Evolutionary conservation across 2,113 vertebrate genomes (phyloP), one percentile per base, ranked within the genome.

Genomic region (Pterocles burchelli): DNA sequence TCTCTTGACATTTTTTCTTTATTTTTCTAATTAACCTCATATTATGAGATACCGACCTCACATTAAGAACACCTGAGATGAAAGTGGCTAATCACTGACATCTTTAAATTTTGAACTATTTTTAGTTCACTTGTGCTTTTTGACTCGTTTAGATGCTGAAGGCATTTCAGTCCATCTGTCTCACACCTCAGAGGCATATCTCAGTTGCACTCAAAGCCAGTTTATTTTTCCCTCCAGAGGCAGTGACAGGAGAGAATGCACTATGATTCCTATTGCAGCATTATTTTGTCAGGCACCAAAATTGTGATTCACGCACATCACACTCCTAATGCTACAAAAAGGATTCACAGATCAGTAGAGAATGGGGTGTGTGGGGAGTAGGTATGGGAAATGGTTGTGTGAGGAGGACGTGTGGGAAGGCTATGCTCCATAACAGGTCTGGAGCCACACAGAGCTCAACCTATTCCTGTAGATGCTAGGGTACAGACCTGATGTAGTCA

Each of bases 21-120:
- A 80, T 96, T 96, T 96, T 94, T 95, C 95, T 85, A 96, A 96
- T 96, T 95, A 96, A 95, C 85, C 85, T 94, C 20, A 13, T 93
- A 91, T 81, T 88, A 92, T 79, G 86, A 88, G 74, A 89, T 49
- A 87, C 29, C 86, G 85, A 95, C 87, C 88, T 89, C 83, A 61
- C 54, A 86, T 93, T 91, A 95, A 88, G 73, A 91, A 67, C 55
- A 94, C 65, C 82, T 86, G 87, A 93, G 68, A 83, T 72, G 26
- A 85, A 96, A 96, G 52, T 80, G 76, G 77, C 51, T 95, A 79
- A 97, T 95, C 72, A 90, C 31, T 61, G 90, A 80, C 66, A 71
- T 81, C 48, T 94, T 93, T 90, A 87, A 77, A 95, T 93, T 88
- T 62, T 72, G 88, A 93, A 94, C 52, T 76, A 97, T 87, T 94